Evolutionary conservation across 2,888 invertebrate genomes (phyloP), one percentile per base, ranked within the genome.

Genomic region (Lordiphosa andalusiaca): DNA sequence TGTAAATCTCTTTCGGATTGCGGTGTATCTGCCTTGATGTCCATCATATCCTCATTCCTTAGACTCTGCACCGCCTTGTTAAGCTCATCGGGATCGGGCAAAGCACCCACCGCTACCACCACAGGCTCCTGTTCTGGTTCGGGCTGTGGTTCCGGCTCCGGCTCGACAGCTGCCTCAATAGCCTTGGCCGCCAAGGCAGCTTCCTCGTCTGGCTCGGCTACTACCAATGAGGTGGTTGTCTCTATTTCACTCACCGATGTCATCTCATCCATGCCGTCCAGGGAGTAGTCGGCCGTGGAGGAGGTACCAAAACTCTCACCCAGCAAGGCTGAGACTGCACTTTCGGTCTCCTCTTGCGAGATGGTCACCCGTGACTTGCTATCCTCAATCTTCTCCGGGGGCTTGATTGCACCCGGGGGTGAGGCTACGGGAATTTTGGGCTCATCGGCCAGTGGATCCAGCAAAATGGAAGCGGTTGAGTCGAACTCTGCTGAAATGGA

Each of bases 261-360:
- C 19, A 19, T 19, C 19, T 87, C 83, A 48, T 87, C 81, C 52
- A 87, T 76, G 41, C 83, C 82, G 35, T 88, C 88, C 21, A 88
- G 73, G 0, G 88, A 86, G 87, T 93, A 93, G 71, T 91, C 91
- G 54, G 91, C 91, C 12, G 81, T 84, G 1, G 87, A 87, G 0
- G 91, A 90, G 6, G 92, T 93, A 1, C 95, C 94, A 84, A 96
- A 96, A 71, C 96, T 95, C 88, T 96, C 96, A 23, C 95, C 96
- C 53, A 97, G 89, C 25, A 97, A 90, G 0, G 96, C 96, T 6
- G 96, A 96, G 0, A 97, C 96, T 0, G 97, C 97, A 88, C 96
- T 96, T 89, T 95, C 96, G 0, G 96, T 97, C 90, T 97, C 96
- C 90, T 96, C 96, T 89, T 96, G 96, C 0, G 96, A 96, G 80